Evolutionary conservation across 2,888 invertebrate species (phyloP).

Genomic region (Drosophila mulleri): DNA sequence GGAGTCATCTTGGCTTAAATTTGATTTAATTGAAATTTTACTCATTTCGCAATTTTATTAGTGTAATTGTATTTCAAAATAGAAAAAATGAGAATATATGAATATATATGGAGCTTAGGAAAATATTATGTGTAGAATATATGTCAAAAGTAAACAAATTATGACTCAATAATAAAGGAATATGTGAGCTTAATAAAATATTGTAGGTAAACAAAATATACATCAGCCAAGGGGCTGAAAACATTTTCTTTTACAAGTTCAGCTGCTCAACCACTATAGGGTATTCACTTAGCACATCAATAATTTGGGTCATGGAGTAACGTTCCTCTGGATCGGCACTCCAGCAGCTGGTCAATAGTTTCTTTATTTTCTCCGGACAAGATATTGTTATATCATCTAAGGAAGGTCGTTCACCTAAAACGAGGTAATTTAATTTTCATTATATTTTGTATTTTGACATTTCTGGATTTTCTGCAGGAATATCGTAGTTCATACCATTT

Average conservation of each 20-base stretch:
- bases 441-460: neutral
- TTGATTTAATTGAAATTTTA: conserved; percentile 17
- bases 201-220: neutral
- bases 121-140: neutral
- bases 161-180: neutral
- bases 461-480: neutral
- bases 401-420: conserved; percentile 40
- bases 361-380: conserved; percentile 19
- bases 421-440: neutral
- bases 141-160: neutral
- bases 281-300: conserved; percentile 3
- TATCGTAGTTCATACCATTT: conserved; percentile 11
- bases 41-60: conserved; percentile 27
- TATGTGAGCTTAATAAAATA: neutral
- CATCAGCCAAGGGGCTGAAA: too few species aligned
- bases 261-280: conserved; percentile 6
- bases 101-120: neutral
- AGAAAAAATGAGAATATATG: neutral
- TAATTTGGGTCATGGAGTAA: conserved; percentile 33
- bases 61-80: conserved; percentile 4
- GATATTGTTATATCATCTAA: conserved; percentile 1
- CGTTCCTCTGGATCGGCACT: conserved; percentile 14
- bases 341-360: conserved; percentile 44
- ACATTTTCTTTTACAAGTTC: neutral
- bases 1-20: neutral